Conservation (phyloP, 2,113 vertebrate genomes). For the Ameiurus melas region DNA sequence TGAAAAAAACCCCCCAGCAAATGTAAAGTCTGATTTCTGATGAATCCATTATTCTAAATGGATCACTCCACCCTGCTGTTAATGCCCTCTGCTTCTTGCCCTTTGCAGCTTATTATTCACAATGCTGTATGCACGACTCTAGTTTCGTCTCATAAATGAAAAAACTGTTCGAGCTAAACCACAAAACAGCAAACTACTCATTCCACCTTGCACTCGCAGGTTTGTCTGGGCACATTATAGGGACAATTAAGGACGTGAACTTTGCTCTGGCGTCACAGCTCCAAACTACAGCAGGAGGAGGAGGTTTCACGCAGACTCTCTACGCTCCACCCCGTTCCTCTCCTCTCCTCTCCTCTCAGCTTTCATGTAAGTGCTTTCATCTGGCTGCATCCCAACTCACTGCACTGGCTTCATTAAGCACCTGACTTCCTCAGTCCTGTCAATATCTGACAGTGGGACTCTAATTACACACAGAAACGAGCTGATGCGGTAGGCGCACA, state of each 20-base stretch:
- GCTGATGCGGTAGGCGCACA: constrained; percentile 62
- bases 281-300: not conserved
- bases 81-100: not conserved
- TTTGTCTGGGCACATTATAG: not conserved
- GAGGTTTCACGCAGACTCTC: constrained; percentile 30
- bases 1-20: not conserved
- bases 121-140: not conserved
- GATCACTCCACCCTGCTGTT: not conserved
- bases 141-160: not conserved
- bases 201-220: not conserved
- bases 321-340: not conserved
- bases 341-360: not conserved
- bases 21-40: constrained; percentile 19
- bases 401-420: constrained; percentile 68
- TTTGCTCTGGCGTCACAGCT: constrained; percentile 60
- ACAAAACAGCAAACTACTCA: not conserved
- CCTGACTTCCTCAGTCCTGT: constrained; percentile 66
- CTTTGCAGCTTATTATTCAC: not conserved
- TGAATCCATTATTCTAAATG: constrained; percentile 16
- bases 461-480: constrained; percentile 62
- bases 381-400: constrained; percentile 49
- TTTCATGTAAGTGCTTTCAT: constrained; percentile 60
- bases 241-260: constrained; percentile 7
- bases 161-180: not conserved
- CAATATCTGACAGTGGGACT: constrained; percentile 66